Base-by-base conservation (phyloP, 2,113 vertebrate species). In the Petrocephalus microphthalmus region DNA sequence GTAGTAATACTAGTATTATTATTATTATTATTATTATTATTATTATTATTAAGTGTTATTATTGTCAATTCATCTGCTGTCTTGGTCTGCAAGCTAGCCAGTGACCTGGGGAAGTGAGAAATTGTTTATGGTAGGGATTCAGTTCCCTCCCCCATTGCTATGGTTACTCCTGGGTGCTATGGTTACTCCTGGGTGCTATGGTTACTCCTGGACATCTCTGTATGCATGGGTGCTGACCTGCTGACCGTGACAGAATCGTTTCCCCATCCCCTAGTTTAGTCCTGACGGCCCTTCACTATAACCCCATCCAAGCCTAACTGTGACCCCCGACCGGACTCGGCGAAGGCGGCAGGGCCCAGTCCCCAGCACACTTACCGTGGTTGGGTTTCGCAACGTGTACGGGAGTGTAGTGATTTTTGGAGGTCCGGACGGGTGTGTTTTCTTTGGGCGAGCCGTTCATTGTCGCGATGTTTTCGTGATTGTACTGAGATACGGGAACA, bases 361-460 rank as follows among this genome's bases (percentile, higher is more conserved):
- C 33, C 71, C 71, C 71, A 7, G 11, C 11, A 82, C 20, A 86
- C 94, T 82, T 89, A 98, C 98, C 98, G 45, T 97, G 97, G 93
- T 98, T 98, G 74, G 94, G 95, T 84, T 96, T 95, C 92, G 96
- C 94, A 0, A 94, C 90, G 89, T 98, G 97, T 81, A 99, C 96
- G 0, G 98, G 98, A 0, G 98, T 99, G 94, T 98, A 99, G 83
- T 99, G 98, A 92, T 98, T 99, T 96, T 99, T 99, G 82, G 94
- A 96, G 15, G 96, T 97, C 90, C 98, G 94, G 90, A 99, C 95
- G 0, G 98, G 98, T 0, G 98, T 99, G 93, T 96, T 98, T 82
- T 99, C 98, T 96, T 99, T 98, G 91, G 97, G 96, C 78, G 98
- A 99, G 88, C 96, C 96, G 87, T 98, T 95, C 4, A 98, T 96